Evolutionary conservation across 2,797 vertebrate species (phyloP), one percentile per base, ranked within the genome.

Genomic region (Premnoplex brunnescens): DNA sequence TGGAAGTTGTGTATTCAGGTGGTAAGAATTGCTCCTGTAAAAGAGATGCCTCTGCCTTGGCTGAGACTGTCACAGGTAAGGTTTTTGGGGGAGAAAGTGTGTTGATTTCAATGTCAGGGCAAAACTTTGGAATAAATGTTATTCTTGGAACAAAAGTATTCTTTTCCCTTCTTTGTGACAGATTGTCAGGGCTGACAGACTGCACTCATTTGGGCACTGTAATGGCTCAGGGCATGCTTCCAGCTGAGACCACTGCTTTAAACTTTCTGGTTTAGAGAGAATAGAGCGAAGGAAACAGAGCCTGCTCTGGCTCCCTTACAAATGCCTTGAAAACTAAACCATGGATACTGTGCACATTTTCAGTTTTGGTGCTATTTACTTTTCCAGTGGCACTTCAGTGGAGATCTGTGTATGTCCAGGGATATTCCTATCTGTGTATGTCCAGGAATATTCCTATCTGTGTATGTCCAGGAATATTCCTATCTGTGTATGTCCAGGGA

Each of bases 131-230:
- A 78, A 78, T 46, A 16, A 3, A 8, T 78, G 32, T 89, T 63
- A 36, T 79, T 74, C 51, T 48, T 56, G 32, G 32, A 84, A 37
- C 4, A 27, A 14, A 83, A 62, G 7, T 55, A 7, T 9, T 80
- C 85, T 73, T 75, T 89, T 76, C 73, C 48, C n/a, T 1, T 56
- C 32, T 73, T 71, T 80, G 66, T 84, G 79, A 51, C 62, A 88
- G 69, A 34, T 23, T 72, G 49, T 92, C 72, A 75, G 68, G 81
- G n/a, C 54, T 95, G 92, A 94, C 52, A 81, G 51, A 22, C 32
- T 71, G 36, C 44, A 32, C 78, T 88, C 73, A 32, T 86, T 89
- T 81, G 72, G 76, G 66, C 59, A 63, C 54, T 71, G 23, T 44
- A 37, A 23, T 84, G 62, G 58, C 92, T 69, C 46, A 63, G 71